Percentiles rank a stretch among this genome's conserved stretches.
These are phyloP conservation scores for Ashinkailepas kermadecensis DNA, from an alignment of 2,888 invertebrate genomes.

Conservation along the genomic window DNA sequence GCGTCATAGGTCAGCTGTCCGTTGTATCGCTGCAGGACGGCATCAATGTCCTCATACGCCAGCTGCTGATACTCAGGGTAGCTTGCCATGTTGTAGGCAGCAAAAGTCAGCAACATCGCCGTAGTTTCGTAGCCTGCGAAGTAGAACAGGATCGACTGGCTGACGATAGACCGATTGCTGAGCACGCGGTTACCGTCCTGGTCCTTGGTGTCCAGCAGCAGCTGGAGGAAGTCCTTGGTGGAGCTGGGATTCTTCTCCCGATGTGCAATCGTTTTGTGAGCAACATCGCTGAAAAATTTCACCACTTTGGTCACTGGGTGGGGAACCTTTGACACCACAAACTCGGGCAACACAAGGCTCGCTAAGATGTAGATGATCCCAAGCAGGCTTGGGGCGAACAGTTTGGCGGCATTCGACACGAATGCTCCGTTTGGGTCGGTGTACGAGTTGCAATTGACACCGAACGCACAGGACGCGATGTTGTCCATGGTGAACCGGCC, in stretches of 20 bases:
- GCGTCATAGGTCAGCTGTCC: no score
- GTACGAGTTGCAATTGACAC: slow-evolving; percentile 54
- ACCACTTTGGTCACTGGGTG: not conserved
- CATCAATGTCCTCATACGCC: slow-evolving; percentile 47
- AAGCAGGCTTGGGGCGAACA: not conserved
- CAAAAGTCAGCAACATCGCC: slow-evolving; percentile 53
- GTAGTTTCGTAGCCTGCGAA: slow-evolving; percentile 59
- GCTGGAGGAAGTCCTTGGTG: not conserved
- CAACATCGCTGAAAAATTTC: not conserved
- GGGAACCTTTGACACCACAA: not conserved
- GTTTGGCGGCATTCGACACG: not conserved
- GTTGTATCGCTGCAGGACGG: slow-evolving; percentile 45
- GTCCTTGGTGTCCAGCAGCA: no score
- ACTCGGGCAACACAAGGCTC: not conserved
- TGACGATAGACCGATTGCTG: no score
- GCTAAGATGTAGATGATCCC: not conserved
- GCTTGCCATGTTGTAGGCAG: slow-evolving; percentile 49
- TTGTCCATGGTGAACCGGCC: slow-evolving; percentile 56
- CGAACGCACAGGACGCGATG: slow-evolving; percentile 55
- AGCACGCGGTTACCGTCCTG: no score
- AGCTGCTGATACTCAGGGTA: slow-evolving; percentile 49
- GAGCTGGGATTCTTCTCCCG: not conserved
- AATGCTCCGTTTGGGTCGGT: slow-evolving; percentile 43
- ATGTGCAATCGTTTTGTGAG: not conserved
- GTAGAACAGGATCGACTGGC: no score